phyloP scores from a whole-genome alignment of 2,797 vertebrate genomes.

The Bradypodion pumilum region DNA sequence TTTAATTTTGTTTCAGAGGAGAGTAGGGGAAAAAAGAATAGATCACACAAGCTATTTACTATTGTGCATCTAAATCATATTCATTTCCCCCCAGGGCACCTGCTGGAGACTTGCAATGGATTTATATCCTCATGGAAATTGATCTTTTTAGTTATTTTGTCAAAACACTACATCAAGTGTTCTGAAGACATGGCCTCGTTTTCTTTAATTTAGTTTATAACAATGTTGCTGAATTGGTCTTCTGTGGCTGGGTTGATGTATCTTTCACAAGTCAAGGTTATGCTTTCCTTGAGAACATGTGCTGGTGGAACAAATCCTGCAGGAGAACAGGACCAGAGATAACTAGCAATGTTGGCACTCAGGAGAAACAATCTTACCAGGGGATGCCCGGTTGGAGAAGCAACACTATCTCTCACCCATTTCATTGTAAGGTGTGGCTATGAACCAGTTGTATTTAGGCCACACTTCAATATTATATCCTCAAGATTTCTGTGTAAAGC shows the following conservation, averaged over 20 bases:
- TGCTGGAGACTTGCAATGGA: constrained; percentile 17
- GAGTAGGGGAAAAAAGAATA: too few relatives aligned
- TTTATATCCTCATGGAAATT: constrained; percentile 1
- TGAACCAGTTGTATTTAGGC: too few relatives aligned
- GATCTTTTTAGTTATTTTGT: not conserved
- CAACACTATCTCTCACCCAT: too few relatives aligned
- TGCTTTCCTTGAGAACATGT: too few relatives aligned
- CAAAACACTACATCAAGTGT: not conserved
- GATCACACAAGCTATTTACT: not conserved
- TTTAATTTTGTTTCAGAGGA: too few relatives aligned
- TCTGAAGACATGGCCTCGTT: constrained; percentile 16
- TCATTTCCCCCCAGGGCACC: constrained; percentile 17
- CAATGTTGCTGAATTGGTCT: not conserved
- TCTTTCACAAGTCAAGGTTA: not conserved
- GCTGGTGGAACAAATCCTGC: not conserved
- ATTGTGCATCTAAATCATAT: not conserved
- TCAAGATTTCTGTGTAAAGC: too few relatives aligned
- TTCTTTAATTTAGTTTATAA: not conserved
- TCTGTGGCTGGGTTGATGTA: not conserved
- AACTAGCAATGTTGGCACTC: not conserved
- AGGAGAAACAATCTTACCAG: too few relatives aligned
- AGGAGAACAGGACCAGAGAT: not conserved
- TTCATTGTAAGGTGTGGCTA: too few relatives aligned
- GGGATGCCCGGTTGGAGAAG: too few relatives aligned
- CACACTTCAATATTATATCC: too few relatives aligned